Conservation (phyloP, 2,797 vertebrate species). For the Manis crassicaudata region DNA sequence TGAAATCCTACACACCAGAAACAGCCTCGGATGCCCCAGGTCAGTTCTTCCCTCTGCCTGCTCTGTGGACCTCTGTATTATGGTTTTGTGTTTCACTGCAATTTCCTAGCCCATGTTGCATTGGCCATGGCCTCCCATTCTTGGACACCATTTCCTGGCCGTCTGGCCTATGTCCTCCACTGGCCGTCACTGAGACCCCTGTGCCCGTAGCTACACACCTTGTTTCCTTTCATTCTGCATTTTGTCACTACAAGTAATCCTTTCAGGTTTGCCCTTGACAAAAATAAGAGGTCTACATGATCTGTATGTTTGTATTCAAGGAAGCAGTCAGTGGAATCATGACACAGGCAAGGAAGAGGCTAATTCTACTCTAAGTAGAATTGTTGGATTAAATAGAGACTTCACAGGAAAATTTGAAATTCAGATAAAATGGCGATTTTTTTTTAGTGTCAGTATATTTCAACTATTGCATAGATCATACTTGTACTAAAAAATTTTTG, state of each 20-base stretch:
- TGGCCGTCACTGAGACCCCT: rapidly evolving
- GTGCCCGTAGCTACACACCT: rapidly evolving
- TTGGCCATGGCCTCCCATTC: neutral
- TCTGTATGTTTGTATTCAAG: neutral
- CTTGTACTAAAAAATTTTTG: neutral
- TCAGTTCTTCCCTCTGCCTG: neutral
- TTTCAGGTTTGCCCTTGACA: neutral
- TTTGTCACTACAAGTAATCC: neutral
- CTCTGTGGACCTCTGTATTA: no score
- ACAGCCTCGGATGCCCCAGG: neutral
- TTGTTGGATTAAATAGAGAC: neutral
- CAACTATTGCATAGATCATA: neutral
- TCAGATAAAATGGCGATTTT: neutral
- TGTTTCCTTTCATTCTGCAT: neutral
- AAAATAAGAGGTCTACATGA: neutral
- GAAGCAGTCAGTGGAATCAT: neutral
- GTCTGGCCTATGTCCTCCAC: neutral
- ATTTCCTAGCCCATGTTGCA: neutral
- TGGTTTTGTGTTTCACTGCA: neutral
- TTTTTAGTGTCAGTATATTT: neutral
- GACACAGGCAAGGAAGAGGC: neutral
- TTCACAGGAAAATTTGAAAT: neutral
- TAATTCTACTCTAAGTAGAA: neutral
- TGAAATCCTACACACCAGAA: neutral
- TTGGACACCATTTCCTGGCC: neutral